Conservation (phyloP, 2,113 vertebrate genomes). For the Trematocara nigrifrons region DNA sequence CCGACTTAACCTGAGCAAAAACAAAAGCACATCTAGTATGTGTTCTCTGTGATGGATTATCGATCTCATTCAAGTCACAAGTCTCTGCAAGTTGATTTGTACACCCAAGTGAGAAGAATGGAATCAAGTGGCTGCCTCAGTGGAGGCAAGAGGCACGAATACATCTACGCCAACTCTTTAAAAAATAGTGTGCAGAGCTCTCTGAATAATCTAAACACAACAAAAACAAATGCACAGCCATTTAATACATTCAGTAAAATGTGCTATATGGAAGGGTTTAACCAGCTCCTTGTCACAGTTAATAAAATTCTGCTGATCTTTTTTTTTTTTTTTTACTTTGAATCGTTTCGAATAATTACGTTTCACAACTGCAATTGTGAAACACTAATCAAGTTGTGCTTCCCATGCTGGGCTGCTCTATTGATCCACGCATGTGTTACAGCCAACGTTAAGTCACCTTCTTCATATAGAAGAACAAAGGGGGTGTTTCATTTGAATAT, state of each 20-base stretch:
- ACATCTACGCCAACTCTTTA: neutral
- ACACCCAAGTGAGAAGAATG: neutral
- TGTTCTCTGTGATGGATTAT: conserved; percentile 17
- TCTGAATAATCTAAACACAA: neutral
- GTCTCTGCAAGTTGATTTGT: neutral
- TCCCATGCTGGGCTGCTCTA: conserved; percentile 11
- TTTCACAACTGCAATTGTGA: conserved; percentile 11
- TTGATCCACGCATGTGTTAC: conserved; percentile 24
- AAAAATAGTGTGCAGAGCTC: neutral
- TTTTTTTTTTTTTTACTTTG: neutral
- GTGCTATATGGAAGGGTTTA: neutral
- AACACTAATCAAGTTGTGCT: conserved; percentile 36
- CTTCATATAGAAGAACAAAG: conserved; percentile 13
- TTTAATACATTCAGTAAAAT: neutral
- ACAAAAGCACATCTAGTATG: neutral
- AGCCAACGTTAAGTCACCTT: conserved; percentile 14
- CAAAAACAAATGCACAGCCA: neutral
- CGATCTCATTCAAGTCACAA: neutral
- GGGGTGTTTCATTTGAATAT: conserved; percentile 25
- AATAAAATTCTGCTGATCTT: neutral
- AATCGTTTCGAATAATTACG: conserved; percentile 5
- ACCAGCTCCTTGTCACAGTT: neutral
- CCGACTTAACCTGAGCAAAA: neutral
- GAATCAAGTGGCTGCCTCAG: neutral
- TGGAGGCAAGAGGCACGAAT: neutral